Percentiles rank a stretch among this genome's conserved stretches.
phyloP scores from a whole-genome alignment of 1,140 invertebrate species.

The Telenomus remus region DNA sequence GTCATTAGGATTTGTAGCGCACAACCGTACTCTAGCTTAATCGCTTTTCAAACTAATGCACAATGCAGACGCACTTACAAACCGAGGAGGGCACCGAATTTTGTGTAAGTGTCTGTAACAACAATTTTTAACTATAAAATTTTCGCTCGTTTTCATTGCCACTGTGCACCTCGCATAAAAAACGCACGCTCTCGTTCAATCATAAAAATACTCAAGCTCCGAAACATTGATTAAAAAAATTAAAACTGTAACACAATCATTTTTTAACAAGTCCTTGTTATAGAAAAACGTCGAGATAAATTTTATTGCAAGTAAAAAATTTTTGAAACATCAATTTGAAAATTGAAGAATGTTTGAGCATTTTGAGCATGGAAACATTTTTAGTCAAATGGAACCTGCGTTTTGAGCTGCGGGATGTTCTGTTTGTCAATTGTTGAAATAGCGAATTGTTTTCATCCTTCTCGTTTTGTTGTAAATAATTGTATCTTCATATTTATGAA shows the following conservation, averaged over 20 bases:
- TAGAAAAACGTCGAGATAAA: too few species aligned
- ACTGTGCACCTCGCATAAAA: conserved; percentile 14
- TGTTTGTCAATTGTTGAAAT: conserved; percentile 44
- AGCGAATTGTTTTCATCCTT: conserved; percentile 45
- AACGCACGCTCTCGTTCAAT: too few species aligned
- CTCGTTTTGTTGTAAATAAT: conserved; percentile 52
- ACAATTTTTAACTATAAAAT: conserved; percentile 36
- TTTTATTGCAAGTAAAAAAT: too few species aligned
- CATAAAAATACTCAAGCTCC: too few species aligned
- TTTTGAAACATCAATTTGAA: too few species aligned
- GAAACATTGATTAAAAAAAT: too few species aligned
- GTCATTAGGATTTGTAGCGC: background rate
- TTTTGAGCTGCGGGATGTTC: background rate
- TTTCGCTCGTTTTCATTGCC: conserved; percentile 48
- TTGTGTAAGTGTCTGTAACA: conserved; percentile 59
- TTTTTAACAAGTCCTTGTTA: too few species aligned
- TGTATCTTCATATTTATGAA: conserved; percentile 59
- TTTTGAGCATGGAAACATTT: too few species aligned
- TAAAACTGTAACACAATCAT: too few species aligned
- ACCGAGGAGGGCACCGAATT: conserved; percentile 65
- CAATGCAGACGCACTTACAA: conserved; percentile 69
- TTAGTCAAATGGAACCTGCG: too few species aligned
- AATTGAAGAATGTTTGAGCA: too few species aligned
- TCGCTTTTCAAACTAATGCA: conserved; percentile 64
- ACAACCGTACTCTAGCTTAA: conserved; percentile 31